Evolutionary conservation across 1,140 invertebrate genomes (phyloP).

Genomic region (Lepidurus couesii): DNA sequence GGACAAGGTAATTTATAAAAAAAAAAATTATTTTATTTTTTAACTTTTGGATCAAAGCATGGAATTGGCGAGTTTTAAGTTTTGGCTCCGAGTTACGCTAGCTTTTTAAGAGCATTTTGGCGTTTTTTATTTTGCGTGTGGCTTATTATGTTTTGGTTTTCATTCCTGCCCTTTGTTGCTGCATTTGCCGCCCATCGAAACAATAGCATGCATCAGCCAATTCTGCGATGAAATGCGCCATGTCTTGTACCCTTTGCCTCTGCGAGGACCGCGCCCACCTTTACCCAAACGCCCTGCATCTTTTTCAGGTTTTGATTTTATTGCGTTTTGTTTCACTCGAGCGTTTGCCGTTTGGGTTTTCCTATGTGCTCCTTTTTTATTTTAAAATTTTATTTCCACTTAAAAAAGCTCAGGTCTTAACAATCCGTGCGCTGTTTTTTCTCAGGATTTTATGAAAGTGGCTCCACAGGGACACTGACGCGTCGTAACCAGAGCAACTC

Average conservation of each 20-base stretch:
- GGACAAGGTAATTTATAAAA: constrained; percentile 26
- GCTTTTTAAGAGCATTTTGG: not conserved
- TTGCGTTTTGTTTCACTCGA: not conserved
- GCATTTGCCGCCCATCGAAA: not conserved
- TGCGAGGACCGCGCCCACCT: constrained; percentile 6
- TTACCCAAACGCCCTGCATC: constrained; percentile 12
- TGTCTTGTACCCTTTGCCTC: constrained; percentile 17
- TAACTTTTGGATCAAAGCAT: not conserved
- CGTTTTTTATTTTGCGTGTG: not conserved
- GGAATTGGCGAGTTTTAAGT: too few species aligned
- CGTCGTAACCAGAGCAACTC: not conserved
- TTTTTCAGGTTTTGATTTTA: constrained; percentile 31
- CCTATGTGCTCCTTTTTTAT: not conserved
- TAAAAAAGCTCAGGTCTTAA: not conserved
- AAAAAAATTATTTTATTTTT: not conserved
- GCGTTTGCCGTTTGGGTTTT: not conserved
- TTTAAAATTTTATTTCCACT: not conserved
- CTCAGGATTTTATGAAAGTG: not conserved
- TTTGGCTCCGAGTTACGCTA: not conserved
- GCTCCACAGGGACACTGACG: constrained; percentile 11
- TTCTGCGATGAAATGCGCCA: constrained; percentile 18
- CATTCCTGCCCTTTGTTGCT: constrained; percentile 3
- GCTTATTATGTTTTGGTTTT: constrained; percentile 25
- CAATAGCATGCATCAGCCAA: constrained; percentile 15
- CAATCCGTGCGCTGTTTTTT: not conserved